These are phyloP conservation scores for Hemicentrotus pulcherrimus DNA, from an alignment of 35 echinoderm and acorn worm genomes.

Conservation along the genomic window DNA sequence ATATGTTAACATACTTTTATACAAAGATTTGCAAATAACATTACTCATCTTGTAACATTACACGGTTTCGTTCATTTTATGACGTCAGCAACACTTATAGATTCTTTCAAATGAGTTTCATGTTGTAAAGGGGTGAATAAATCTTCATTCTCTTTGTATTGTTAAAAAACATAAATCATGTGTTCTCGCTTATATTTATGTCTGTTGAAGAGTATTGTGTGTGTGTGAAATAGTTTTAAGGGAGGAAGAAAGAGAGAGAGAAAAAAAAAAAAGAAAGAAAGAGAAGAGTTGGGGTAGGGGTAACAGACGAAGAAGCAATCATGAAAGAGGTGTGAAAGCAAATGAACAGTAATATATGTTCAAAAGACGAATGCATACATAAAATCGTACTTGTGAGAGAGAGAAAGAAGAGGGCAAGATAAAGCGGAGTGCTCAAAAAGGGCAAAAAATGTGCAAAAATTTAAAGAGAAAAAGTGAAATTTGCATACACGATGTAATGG, in stretches of 20 bases:
- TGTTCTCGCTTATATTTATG: neutral
- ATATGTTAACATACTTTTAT: neutral
- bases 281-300: neutral
- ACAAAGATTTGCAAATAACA: neutral
- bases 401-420: too few species aligned
- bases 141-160: neutral
- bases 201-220: too few species aligned
- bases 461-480: too few species aligned
- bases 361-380: too few species aligned
- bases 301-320: too few species aligned
- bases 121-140: neutral
- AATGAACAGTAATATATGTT: too few species aligned
- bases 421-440: too few species aligned
- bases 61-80: neutral
- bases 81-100: neutral
- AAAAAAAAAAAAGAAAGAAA: neutral
- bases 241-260: neutral
- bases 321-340: too few species aligned
- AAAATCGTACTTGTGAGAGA: too few species aligned
- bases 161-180: neutral
- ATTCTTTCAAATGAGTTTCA: neutral
- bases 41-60: neutral
- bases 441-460: too few species aligned
- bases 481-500: too few species aligned
- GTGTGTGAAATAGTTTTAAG: too few species aligned